phyloP scores from a whole-genome alignment of 2,888 invertebrate genomes.

The Cinara cedri region DNA sequence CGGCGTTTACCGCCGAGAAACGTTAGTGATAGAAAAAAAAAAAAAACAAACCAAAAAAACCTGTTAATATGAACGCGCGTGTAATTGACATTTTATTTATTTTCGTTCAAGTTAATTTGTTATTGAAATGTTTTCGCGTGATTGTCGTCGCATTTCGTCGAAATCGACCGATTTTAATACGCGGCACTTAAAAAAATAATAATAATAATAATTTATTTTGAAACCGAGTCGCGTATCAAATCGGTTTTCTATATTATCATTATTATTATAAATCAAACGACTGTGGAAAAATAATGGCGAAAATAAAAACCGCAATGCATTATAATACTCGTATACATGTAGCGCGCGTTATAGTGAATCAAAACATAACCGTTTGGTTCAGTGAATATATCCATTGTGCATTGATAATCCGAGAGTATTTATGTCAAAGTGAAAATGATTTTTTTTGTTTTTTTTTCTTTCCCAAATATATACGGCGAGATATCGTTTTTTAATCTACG shows the following conservation, averaged over 20 bases:
- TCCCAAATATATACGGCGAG: too few relatives aligned
- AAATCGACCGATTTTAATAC: neutral
- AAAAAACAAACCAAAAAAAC: too few relatives aligned
- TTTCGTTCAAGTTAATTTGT: neutral
- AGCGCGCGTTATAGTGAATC: too few relatives aligned
- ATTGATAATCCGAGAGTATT: constrained; percentile 1
- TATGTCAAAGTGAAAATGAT: neutral
- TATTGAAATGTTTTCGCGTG: neutral
- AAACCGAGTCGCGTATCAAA: constrained; percentile 2
- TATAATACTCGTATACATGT: too few relatives aligned
- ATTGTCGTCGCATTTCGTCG: too few relatives aligned
- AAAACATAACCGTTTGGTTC: constrained; percentile 3
- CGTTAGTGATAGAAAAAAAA: too few relatives aligned
- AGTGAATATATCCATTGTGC: neutral
- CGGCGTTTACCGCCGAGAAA: neutral
- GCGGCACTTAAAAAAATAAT: constrained; percentile 9
- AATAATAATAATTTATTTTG: neutral
- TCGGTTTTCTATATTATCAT: neutral
- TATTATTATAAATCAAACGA: neutral
- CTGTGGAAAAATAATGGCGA: neutral
- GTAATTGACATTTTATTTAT: constrained; percentile 1
- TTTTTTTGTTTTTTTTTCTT: too few relatives aligned
- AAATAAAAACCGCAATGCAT: constrained; percentile 3
- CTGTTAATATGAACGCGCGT: too few relatives aligned
- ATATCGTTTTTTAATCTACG: constrained; percentile 28